Evolutionary conservation across 2,888 invertebrate genomes (phyloP).

Genomic region (Anthophora plumipes): DNA sequence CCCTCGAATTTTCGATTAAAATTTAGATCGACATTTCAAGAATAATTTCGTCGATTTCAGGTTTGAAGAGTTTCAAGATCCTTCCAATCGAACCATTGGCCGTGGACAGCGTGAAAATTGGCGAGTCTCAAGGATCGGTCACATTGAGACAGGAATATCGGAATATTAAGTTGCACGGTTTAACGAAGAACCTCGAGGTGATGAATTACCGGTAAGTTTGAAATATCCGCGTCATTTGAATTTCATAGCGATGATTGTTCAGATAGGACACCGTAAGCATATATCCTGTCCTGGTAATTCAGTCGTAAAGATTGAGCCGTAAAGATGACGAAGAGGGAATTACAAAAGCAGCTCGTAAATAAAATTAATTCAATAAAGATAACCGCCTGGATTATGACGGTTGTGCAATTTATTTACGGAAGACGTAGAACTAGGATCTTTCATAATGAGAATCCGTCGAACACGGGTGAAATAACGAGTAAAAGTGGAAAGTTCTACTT

Average conservation of each 20-base stretch:
- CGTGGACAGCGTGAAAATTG: constrained; percentile 85
- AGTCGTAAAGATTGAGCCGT: not conserved
- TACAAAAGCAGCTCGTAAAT: not conserved
- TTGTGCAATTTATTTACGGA: constrained; percentile 3
- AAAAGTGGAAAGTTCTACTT: not conserved
- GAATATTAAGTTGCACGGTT: constrained; percentile 88
- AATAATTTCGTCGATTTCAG: too few species aligned
- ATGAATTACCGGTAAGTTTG: constrained; percentile 86
- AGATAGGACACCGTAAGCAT: too few species aligned
- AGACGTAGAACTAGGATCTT: too few species aligned
- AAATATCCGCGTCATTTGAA: too few species aligned
- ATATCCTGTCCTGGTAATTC: too few species aligned
- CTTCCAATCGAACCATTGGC: constrained; percentile 87
- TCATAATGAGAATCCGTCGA: not conserved
- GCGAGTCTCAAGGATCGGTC: constrained; percentile 87
- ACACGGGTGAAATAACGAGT: not conserved
- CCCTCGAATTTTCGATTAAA: too few species aligned
- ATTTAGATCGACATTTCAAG: too few species aligned
- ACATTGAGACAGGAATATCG: constrained; percentile 88
- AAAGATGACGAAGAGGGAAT: not conserved
- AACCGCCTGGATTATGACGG: not conserved
- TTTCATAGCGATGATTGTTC: too few species aligned
- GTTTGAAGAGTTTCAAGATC: constrained; percentile 87
- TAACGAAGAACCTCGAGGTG: constrained; percentile 85
- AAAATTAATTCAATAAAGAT: constrained; percentile 6